Evolutionary conservation across 2,888 invertebrate species (phyloP), one percentile per base, ranked within the genome.

Genomic region (Augochlorella aurata): DNA sequence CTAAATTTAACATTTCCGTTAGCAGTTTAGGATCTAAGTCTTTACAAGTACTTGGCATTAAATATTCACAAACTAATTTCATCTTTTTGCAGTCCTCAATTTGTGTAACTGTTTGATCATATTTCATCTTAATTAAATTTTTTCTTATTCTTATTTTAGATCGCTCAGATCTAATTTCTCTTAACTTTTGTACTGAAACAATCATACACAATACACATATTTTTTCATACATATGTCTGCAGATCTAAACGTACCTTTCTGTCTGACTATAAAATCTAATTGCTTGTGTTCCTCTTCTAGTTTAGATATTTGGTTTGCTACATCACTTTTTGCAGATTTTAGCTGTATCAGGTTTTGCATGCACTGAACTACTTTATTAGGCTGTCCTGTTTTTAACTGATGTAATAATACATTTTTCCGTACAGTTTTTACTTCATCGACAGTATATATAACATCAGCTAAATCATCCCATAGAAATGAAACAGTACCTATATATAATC

Each of bases 381-480:
- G 74, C 12, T 77, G 77, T 2, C 82, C 82, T 65, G 88, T 80
- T 68, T 84, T 88, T 52, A 92, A 82, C 75, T 89, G 89, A 69
- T 91, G 76, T 9, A 92, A 77, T 67, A 92, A 83, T 78, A 92
- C 87, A 81, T 92, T 92, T 80, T 91, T 91, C 45, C 88, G 85
- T 71, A 83, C 73, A 71, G 89, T 88, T 21, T 61, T 76, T 45
- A 90, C 89, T 81, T 91, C 86, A 12, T 85, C 66, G 12, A 75
- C 71, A 29, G 90, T 85, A 68, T 85, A 79, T 38, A 89, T 84
- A 70, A 78, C 38, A 69, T 85, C 85, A 7, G 89, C 86, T 52
- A 91, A 78, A 61, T 91, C 89, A 61, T 92, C 91, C 92, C 92
- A 93, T 21, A 92, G 45, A 8, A 90, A 70, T 38, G 89, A 91